Evolutionary conservation across 2,888 invertebrate genomes (phyloP).

Genomic region (Meiosimyza platycephala): DNA sequence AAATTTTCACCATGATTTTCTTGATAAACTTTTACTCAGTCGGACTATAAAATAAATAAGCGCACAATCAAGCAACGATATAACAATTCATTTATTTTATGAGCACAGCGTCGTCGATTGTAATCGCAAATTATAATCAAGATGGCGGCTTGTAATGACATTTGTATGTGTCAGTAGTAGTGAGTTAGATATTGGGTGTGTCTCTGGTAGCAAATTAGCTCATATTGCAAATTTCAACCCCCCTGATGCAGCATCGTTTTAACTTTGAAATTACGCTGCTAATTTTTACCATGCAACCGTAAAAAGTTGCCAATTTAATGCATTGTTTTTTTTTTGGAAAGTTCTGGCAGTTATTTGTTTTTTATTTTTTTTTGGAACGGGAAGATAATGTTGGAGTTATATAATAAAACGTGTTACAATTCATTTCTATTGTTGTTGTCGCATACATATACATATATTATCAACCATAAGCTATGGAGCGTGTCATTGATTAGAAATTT

Average conservation of each 20-base stretch:
- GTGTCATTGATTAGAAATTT: conserved; percentile 10
- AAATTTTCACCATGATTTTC: conserved; percentile 15
- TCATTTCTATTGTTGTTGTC: neutral
- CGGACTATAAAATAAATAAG: conserved; percentile 47
- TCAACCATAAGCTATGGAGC: conserved; percentile 23
- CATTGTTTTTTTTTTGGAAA: no score
- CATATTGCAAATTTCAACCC: neutral
- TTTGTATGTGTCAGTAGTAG: neutral
- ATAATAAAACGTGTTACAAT: no score
- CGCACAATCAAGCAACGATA: conserved; percentile 61
- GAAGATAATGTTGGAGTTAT: no score
- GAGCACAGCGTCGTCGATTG: conserved; percentile 52
- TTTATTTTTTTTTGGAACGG: no score
- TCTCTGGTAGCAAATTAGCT: conserved; percentile 8
- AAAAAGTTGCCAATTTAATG: conserved; percentile 13
- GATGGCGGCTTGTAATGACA: neutral
- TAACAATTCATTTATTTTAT: conserved; percentile 66
- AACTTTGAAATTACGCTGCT: neutral
- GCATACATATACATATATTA: neutral
- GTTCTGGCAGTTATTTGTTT: no score
- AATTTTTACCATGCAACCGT: neutral
- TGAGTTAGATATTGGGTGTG: neutral
- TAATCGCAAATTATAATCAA: conserved; percentile 35
- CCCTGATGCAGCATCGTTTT: neutral
- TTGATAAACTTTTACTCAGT: neutral